Evolutionary conservation across 1,140 invertebrate species (phyloP), one percentile per base, ranked within the genome.

Genomic region (Adoxophyes honmai): DNA sequence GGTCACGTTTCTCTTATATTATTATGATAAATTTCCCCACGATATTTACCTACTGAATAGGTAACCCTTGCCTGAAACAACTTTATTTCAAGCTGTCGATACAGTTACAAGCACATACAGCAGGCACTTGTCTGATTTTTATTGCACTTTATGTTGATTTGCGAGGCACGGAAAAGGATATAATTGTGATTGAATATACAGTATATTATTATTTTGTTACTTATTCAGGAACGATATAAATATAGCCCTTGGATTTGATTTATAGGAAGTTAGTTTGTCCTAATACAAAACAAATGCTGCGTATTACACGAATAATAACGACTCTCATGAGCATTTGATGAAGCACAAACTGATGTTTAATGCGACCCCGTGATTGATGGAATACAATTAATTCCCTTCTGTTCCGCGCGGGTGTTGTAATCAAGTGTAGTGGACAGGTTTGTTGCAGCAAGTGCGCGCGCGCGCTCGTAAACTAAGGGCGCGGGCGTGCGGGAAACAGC

Each of bases 1-100:
- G 70, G 68, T 82, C 78, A 78, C 78, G 78, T 84, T 70, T 57
- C 65, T 36, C 10, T 52, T 53, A 65, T 65, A 70, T 62, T 61
- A 63, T 61, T 56, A 56, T 63, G 56, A 63, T 62, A 59, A 54
- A 55, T 62, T 57, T 53, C 16, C 28, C 42, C 42, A n/a, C 10
- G 18, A 28, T 48, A 48, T 48, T 48, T 48, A 48, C 21, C 42
- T 13, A 48, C n/a, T n/a, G 16, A 21, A 7, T 11, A 38, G 36
- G 36, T 48, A 11, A n/a, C 10, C 18, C 21, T 33, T 48, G 42
- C 18, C 21, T 10, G 9, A 21, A 4, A 48, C 21, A 18, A 16
- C 42, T 48, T 48, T 48, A 48, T 28, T 28, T 33, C 21, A n/a
- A n/a, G n/a, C n/a, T n/a, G n/a, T n/a, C n/a, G n/a, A n/a, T n/a